Percentiles rank a stretch among this genome's conserved stretches.
Conservation (phyloP, 2,797 vertebrate species). For the Notoglanidium macrostoma region DNA sequence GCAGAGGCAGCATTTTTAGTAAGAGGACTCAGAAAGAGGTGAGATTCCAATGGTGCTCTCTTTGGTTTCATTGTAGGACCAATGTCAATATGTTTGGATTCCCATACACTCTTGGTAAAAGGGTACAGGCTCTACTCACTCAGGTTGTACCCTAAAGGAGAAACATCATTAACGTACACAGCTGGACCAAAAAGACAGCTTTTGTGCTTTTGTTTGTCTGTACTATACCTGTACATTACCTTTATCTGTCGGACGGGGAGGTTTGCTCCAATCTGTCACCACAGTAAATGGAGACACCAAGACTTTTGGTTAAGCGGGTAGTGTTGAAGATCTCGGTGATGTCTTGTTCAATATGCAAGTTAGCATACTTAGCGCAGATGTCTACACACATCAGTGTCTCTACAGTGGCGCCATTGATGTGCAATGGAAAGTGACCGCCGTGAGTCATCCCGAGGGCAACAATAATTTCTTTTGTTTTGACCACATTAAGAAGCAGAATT, state of each 20-base stretch:
- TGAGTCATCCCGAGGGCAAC: conserved; percentile 13
- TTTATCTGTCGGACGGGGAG: neutral
- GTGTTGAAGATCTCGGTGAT: neutral
- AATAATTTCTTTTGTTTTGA: conserved; percentile 12
- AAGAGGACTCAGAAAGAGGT: neutral
- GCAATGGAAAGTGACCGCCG: conserved; percentile 11
- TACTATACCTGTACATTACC: neutral
- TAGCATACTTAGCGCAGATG: neutral
- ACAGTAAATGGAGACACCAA: neutral
- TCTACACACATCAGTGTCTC: neutral
- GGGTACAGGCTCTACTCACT: neutral
- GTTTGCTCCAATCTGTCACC: neutral
- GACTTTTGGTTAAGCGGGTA: neutral
- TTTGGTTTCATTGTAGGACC: neutral
- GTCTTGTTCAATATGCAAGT: neutral
- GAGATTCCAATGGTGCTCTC: neutral
- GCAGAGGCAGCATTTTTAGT: neutral
- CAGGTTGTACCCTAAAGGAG: neutral
- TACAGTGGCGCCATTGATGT: neutral
- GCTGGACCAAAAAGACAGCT: neutral
- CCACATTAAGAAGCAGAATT: conserved; percentile 4
- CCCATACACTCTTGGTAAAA: neutral
- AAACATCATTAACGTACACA: neutral
- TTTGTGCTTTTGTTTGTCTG: neutral
- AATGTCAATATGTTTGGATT: neutral